These are phyloP conservation scores for Aleiodes testaceus DNA, from an alignment of 2,888 invertebrate species.

Conservation along the genomic window DNA sequence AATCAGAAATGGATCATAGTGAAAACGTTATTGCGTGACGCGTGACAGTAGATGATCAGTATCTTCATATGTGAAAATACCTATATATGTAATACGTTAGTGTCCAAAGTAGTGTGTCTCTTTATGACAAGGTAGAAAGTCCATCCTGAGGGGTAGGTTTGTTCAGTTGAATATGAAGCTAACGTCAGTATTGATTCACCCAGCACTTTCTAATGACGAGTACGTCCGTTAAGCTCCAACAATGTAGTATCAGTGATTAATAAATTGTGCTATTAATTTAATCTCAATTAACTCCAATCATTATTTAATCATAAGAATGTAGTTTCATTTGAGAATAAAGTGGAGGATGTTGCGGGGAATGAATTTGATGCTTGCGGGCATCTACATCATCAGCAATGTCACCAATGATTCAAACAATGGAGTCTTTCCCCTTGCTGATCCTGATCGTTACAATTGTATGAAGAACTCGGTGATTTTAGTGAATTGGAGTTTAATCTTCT, in stretches of 20 bases:
- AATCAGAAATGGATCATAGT: slow-evolving; percentile 16
- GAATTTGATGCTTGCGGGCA: slow-evolving; percentile 47
- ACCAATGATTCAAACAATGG: not conserved
- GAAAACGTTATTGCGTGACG: slow-evolving; percentile 15
- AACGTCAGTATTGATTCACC: slow-evolving; percentile 39
- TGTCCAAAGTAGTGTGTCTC: slow-evolving; percentile 7
- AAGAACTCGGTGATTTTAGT: not conserved
- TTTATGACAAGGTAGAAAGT: not conserved
- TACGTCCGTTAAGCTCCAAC: not conserved
- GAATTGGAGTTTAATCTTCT: no score
- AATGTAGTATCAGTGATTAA: slow-evolving; percentile 17
- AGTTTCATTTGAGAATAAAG: slow-evolving; percentile 6
- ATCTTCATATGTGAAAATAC: slow-evolving; percentile 22
- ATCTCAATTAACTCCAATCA: not conserved
- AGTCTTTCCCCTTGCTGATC: not conserved
- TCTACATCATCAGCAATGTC: slow-evolving; percentile 32
- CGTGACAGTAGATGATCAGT: slow-evolving; percentile 31
- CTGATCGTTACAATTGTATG: slow-evolving; percentile 31
- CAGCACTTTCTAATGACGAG: slow-evolving; percentile 31
- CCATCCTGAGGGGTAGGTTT: slow-evolving; percentile 6
- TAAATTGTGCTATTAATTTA: not conserved
- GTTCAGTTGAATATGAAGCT: slow-evolving; percentile 1
- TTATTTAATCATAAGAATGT: slow-evolving; percentile 23
- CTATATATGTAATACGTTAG: not conserved
- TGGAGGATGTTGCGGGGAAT: slow-evolving; percentile 44